Conservation (phyloP, 2,888 invertebrate species). For the Agrotis exclamationis region DNA sequence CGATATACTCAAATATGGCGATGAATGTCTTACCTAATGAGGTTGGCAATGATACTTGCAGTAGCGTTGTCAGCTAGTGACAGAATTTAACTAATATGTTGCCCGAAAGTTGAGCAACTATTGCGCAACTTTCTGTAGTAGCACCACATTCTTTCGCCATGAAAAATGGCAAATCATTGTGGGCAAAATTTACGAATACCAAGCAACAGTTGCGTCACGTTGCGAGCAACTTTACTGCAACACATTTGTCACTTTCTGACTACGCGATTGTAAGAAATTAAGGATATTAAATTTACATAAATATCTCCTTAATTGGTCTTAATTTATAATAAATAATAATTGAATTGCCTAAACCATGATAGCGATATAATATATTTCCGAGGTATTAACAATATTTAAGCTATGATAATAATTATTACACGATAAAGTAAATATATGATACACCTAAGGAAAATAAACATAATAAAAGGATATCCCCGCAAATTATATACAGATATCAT, state of each 20-base stretch:
- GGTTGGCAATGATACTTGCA: slow-evolving; percentile 30
- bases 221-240: neutral
- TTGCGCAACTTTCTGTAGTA: neutral
- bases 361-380: slow-evolving; percentile 29
- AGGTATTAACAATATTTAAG: slow-evolving; percentile 49
- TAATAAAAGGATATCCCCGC: slow-evolving; percentile 35
- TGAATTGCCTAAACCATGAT: slow-evolving; percentile 50
- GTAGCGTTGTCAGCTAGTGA: neutral
- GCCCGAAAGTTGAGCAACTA: neutral
- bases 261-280: slow-evolving; percentile 36
- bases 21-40: slow-evolving; percentile 43
- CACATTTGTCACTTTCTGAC: neutral
- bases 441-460: slow-evolving; percentile 33
- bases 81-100: neutral
- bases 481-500: slow-evolving; percentile 51
- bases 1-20: slow-evolving; percentile 48
- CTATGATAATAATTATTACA: slow-evolving; percentile 30
- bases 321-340: slow-evolving; percentile 60
- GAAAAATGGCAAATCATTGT: neutral
- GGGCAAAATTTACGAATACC: neutral
- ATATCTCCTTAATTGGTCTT: slow-evolving; percentile 47
- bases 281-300: slow-evolving; percentile 53
- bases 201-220: neutral
- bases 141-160: neutral
- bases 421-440: slow-evolving; percentile 34